Percentiles rank a stretch among this genome's conserved stretches.
phyloP scores from a whole-genome alignment of 2,888 invertebrate genomes.

The Onthophagus sagittarius region DNA sequence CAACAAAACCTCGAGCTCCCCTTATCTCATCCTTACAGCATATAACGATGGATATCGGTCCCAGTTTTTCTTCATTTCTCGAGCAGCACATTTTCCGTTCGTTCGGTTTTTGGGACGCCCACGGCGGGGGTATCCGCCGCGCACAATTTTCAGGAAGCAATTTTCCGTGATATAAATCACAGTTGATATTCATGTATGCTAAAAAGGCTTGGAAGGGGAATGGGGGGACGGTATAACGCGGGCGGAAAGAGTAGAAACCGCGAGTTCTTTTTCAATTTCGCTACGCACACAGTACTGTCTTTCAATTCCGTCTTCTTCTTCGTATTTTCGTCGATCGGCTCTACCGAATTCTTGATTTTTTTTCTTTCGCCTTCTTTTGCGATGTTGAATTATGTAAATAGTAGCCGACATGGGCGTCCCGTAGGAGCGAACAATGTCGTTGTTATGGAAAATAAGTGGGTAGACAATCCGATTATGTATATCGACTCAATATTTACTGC shows the following conservation, averaged over 20 bases:
- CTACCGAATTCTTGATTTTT: background rate
- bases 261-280: conserved; percentile 12
- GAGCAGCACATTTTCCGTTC: background rate
- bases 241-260: background rate
- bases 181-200: conserved; percentile 13
- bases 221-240: background rate
- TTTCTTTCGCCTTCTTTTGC: background rate
- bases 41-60: background rate
- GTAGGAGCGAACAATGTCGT: background rate
- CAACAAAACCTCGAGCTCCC: background rate
- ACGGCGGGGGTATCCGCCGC: background rate
- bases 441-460: background rate
- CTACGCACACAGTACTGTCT: conserved; percentile 5
- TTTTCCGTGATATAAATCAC: conserved; percentile 11
- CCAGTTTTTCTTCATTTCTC: background rate
- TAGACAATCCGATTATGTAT: background rate
- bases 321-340: conserved; percentile 1
- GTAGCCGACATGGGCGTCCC: background rate
- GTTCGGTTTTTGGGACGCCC: background rate
- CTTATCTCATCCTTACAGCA: background rate
- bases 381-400: background rate
- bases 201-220: background rate
- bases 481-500: background rate
- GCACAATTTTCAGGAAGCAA: conserved; percentile 10
- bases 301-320: conserved; percentile 3